Evolutionary conservation across 2,113 vertebrate species (phyloP).

Genomic region (Microcebus tavaratra): DNA sequence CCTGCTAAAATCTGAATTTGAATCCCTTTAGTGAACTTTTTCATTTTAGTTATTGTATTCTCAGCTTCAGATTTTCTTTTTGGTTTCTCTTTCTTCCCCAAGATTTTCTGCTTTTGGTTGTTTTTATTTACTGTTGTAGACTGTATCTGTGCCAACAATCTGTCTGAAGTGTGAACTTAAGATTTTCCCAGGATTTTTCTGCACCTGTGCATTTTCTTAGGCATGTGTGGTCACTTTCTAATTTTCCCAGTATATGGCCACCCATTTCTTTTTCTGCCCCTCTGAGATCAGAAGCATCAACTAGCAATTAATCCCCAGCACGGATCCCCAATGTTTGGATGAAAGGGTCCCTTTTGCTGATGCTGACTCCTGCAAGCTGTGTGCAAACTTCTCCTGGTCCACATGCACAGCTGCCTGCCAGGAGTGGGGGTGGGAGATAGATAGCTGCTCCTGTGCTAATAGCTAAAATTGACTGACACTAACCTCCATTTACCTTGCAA

Average conservation of each 20-base stretch:
- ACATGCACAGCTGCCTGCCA: background rate
- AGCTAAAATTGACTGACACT: background rate
- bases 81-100: background rate
- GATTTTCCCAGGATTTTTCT: background rate
- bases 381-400: background rate
- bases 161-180: background rate
- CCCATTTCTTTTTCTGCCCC: no score
- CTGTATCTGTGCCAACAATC: background rate
- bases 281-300: background rate
- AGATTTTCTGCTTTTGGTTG: background rate
- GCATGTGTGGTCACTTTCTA: background rate
- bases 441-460: background rate
- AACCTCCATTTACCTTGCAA: background rate
- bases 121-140: background rate
- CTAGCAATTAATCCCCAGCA: background rate
- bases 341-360: background rate
- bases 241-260: background rate
- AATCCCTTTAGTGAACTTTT: background rate
- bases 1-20: background rate
- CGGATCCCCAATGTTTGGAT: no score
- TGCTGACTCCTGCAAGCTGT: background rate
- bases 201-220: background rate
- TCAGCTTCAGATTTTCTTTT: background rate
- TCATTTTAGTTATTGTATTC: background rate
- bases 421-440: rapidly evolving